These are phyloP conservation scores for Luidia sarsii DNA, from an alignment of 53 echinoderm and acorn worm species.

Conservation along the genomic window DNA sequence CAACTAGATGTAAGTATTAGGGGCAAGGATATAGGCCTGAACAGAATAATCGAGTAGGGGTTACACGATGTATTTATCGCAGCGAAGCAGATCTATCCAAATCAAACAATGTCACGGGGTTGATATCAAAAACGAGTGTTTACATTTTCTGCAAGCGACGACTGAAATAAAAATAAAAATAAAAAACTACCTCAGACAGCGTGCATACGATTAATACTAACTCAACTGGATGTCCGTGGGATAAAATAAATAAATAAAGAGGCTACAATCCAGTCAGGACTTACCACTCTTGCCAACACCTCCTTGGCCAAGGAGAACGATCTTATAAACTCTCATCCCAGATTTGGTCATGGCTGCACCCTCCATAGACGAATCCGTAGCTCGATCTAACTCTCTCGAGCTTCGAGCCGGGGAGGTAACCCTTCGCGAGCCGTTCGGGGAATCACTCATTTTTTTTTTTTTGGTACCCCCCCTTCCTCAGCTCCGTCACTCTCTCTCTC, in stretches of 20 bases:
- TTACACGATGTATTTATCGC: too few relatives aligned
- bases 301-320: conserved; percentile 90
- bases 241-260: neutral
- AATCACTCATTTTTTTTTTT: conserved; percentile 45
- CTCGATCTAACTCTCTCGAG: conserved; percentile 38
- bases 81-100: too few relatives aligned
- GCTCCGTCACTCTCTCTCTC: too few relatives aligned
- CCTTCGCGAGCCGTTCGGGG: conserved; percentile 16
- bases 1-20: too few relatives aligned
- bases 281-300: conserved; percentile 99
- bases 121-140: too few relatives aligned
- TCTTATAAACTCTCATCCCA: conserved; percentile 97
- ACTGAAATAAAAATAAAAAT: too few relatives aligned
- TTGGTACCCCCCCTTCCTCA: neutral
- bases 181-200: neutral
- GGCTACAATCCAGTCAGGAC: conserved; percentile 20
- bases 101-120: too few relatives aligned
- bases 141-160: too few relatives aligned
- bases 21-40: too few relatives aligned
- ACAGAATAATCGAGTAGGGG: too few relatives aligned
- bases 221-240: neutral
- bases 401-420: conserved; percentile 26
- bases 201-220: neutral
- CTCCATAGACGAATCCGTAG: conserved; percentile 36
- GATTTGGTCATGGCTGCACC: conserved; percentile 74